Base-by-base conservation (phyloP, 2,113 vertebrate species). In the Numenius arquata region DNA sequence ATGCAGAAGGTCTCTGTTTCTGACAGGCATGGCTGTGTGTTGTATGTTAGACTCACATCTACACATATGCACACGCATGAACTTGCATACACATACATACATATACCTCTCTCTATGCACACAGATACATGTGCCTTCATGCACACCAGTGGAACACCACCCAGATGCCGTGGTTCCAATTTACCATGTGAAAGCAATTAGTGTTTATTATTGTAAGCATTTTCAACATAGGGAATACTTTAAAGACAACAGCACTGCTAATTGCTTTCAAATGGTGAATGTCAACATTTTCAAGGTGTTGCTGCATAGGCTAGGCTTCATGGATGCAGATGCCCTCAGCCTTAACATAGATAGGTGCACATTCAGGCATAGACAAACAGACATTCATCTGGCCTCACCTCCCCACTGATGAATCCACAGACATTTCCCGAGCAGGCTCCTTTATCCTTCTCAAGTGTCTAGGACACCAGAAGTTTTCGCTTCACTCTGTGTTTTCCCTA, bases 141-240 rank as follows among this genome's bases (percentile, higher is more conserved):
- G 17, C 56, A 76, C 34, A 36, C 13, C 71, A 55, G 21, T 41
- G 56, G 52, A 93, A 34, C 81, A 86, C 27, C 66, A 85, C 47
- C 23, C 79, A 74, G 36, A 94, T 78, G 52, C 43, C 6, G 3
- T 68, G 85, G 55, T 73, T 91, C 89, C 84, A 79, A 9, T 95
- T 93, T 77, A 86, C n/a, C 70, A 94, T 96, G 96, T 91, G 89
- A 93, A 97, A 96, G 70, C 58, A 97, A 95, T 93, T 88, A 97
- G n/a, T 75, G 59, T 88, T 95, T 94, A 93, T 95, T 95, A 87
- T 95, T 89, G 84, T 75, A 92, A 88, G 63, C 43, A 68, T 95
- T 97, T 95, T 92, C 67, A 85, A 89, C 56, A 86, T 8, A 83
- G 87, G 78, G 76, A 94, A 90, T 92, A 89, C n/a, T 87, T 93